These are phyloP conservation scores for Masnerella sp. DNA, from an alignment of 2,888 invertebrate species.

Conservation along the genomic window DNA sequence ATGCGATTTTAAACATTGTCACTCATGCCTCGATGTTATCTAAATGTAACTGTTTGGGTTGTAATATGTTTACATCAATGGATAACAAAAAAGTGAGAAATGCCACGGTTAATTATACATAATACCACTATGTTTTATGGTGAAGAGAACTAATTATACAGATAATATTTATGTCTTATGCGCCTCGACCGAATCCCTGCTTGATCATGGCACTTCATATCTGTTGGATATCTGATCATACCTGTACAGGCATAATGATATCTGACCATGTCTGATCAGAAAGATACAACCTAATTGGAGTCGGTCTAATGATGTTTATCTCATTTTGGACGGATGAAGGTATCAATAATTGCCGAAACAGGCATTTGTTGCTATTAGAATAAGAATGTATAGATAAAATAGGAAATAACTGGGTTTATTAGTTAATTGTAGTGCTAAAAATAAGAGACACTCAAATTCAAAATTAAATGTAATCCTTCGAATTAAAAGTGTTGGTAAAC, in stretches of 20 bases:
- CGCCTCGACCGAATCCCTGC: constrained; percentile 2
- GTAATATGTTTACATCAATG: too few relatives aligned
- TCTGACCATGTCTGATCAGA: constrained; percentile 19
- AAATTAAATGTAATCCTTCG: too few relatives aligned
- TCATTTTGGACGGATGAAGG: constrained; percentile 5
- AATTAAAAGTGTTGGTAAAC: too few relatives aligned
- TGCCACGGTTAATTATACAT: neutral
- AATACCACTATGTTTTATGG: neutral
- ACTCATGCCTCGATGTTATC: too few relatives aligned
- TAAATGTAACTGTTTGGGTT: too few relatives aligned
- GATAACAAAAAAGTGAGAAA: too few relatives aligned
- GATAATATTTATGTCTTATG: constrained; percentile 10
- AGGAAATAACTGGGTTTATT: too few relatives aligned
- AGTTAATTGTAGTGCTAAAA: too few relatives aligned
- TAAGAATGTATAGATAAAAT: neutral
- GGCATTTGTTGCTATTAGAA: neutral
- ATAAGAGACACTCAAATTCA: too few relatives aligned
- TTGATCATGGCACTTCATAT: constrained; percentile 15
- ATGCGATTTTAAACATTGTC: too few relatives aligned
- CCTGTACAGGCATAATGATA: constrained; percentile 15
- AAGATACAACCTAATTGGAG: constrained; percentile 35
- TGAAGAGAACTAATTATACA: constrained; percentile 10
- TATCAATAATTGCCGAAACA: constrained; percentile 13
- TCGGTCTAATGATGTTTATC: constrained; percentile 31
- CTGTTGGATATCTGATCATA: constrained; percentile 25